phyloP scores from a whole-genome alignment of 2,888 invertebrate genomes.

The Drosophila kanekoi region DNA sequence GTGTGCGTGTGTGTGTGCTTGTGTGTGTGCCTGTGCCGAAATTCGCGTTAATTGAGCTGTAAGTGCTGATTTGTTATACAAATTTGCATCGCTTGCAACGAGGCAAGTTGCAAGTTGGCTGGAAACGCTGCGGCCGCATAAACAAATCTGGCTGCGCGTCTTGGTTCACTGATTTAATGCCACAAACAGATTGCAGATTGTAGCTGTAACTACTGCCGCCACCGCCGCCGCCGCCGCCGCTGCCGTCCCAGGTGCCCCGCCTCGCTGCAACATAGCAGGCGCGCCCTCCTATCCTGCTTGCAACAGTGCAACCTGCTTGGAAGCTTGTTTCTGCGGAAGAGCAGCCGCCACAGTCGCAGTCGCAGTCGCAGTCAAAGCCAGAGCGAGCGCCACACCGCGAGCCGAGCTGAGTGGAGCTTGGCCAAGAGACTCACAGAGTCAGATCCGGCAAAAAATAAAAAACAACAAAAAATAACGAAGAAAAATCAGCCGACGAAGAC shows the following conservation, averaged over 20 bases:
- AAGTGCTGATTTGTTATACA: conserved; percentile 72
- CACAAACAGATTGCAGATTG: conserved; percentile 81
- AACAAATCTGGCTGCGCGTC: conserved; percentile 78
- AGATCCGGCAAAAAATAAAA: conserved; percentile 55
- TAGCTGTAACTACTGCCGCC: conserved; percentile 30
- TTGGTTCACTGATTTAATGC: conserved; percentile 82
- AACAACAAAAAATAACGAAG: conserved; percentile 14
- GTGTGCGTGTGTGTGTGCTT: conserved; percentile 13
- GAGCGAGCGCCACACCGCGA: conserved; percentile 29
- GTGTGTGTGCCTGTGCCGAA: conserved; percentile 16
- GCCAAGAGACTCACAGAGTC: conserved; percentile 20
- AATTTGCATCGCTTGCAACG: conserved; percentile 68
- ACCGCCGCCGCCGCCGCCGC: conserved; percentile 4
- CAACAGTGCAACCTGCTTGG: conserved; percentile 69
- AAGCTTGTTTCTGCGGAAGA: conserved; percentile 79
- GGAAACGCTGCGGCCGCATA: conserved; percentile 53
- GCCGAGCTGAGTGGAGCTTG: conserved; percentile 23
- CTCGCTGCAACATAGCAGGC: conserved; percentile 19
- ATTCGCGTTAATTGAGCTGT: conserved; percentile 72
- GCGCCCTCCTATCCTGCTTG: conserved; percentile 46
- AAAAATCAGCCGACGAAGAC: conserved; percentile 30
- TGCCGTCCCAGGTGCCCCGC: neutral
- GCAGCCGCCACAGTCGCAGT: conserved; percentile 22
- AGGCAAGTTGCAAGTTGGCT: conserved; percentile 10
- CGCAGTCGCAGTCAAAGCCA: conserved; percentile 4